Evolutionary conservation across 1,140 invertebrate species (phyloP).

Genomic region (Drosophila pachea): DNA sequence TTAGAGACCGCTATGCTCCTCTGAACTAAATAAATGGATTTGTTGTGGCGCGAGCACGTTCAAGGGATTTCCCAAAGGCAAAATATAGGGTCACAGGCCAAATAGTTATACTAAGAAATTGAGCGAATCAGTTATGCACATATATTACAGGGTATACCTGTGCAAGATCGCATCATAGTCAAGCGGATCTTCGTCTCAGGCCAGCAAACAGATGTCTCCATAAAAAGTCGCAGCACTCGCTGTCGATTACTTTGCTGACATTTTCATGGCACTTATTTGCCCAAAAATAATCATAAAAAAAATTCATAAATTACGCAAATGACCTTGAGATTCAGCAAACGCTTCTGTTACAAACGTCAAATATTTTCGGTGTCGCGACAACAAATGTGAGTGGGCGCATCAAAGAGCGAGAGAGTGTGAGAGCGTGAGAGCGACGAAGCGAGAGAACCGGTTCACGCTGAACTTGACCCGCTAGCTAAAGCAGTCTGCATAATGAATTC

Average conservation of each 20-base stretch:
- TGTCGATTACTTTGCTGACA: constrained; percentile 31
- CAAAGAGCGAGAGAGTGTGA: constrained; percentile 1
- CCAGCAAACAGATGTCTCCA: constrained; percentile 23
- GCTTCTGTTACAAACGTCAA: constrained; percentile 17
- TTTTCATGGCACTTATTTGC: constrained; percentile 25
- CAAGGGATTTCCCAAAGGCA: constrained; percentile 1
- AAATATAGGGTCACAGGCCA: not conserved
- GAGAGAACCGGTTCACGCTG: constrained; percentile 36
- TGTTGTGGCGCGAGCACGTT: constrained; percentile 13
- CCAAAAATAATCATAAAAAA: constrained; percentile 7
- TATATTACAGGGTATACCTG: not conserved
- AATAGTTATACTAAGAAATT: too few relatives aligned
- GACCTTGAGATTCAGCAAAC: constrained; percentile 35
- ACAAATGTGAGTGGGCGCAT: constrained; percentile 2
- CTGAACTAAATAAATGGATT: constrained; percentile 29
- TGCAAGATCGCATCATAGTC: not conserved
- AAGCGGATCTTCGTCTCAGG: not conserved
- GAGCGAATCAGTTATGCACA: not conserved
- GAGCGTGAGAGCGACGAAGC: constrained; percentile 2
- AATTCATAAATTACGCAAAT: constrained; percentile 34
- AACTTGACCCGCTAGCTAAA: constrained; percentile 39
- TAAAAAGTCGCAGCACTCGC: constrained; percentile 24
- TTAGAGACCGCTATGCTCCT: constrained; percentile 13
- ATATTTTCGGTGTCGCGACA: constrained; percentile 5
- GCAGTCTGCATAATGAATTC: constrained; percentile 7